These are phyloP conservation scores for Congeria kusceri DNA, from an alignment of 2,888 invertebrate genomes.

Conservation along the genomic window DNA sequence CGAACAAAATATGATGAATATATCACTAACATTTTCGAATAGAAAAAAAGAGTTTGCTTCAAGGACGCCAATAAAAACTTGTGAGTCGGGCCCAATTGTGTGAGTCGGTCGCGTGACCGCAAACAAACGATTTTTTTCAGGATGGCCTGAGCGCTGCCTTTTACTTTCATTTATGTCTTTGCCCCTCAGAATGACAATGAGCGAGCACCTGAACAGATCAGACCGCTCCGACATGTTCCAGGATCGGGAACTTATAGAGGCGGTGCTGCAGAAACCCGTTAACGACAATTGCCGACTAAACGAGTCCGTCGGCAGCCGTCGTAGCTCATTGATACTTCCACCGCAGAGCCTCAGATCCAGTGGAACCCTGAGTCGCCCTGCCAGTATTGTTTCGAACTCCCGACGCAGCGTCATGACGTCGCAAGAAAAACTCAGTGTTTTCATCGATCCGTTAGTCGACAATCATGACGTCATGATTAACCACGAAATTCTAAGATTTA, in stretches of 20 bases:
- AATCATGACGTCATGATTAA: constrained; percentile 20
- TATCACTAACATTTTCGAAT: no score
- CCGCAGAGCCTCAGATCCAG: constrained; percentile 48
- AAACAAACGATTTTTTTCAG: no score
- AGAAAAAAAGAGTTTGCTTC: no score
- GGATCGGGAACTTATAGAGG: constrained; percentile 77
- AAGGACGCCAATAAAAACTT: no score
- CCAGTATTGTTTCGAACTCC: constrained; percentile 66
- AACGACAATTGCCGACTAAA: constrained; percentile 60
- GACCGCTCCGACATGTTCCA: constrained; percentile 71
- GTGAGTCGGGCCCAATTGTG: no score
- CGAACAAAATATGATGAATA: no score
- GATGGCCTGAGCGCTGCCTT: not conserved
- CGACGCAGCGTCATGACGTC: constrained; percentile 61
- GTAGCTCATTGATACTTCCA: constrained; percentile 55
- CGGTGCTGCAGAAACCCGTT: constrained; percentile 76
- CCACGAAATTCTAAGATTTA: constrained; percentile 40
- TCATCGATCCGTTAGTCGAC: constrained; percentile 2
- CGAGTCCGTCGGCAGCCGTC: constrained; percentile 67
- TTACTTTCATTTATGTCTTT: not conserved
- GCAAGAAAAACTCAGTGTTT: constrained; percentile 59
- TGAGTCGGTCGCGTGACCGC: no score
- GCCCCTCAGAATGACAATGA: constrained; percentile 25
- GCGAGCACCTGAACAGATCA: constrained; percentile 62
- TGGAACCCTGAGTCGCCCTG: constrained; percentile 72